Evolutionary conservation across 2,113 vertebrate genomes (phyloP), one percentile per base, ranked within the genome.

Genomic region (Loxodonta africana): DNA sequence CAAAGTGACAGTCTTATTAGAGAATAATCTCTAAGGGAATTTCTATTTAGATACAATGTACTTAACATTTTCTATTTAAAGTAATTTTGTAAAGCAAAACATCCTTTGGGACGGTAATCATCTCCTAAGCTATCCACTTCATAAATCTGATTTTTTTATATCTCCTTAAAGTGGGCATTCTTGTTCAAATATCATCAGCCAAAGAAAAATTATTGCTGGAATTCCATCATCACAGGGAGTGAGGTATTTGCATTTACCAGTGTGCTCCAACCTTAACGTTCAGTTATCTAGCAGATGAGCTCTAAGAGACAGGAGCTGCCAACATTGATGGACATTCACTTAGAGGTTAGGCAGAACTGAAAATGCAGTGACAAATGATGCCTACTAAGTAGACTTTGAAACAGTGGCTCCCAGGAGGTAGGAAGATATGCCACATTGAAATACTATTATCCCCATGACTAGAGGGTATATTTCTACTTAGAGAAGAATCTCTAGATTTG

Each of bases 31-130:
- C 88, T 87, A 77, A 73, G 41, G 26, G 11, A 88, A 83, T 69
- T 83, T 62, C 62, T 21, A 91, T 63, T 94, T 91, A 83, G 78
- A 91, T 53, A 81, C 53, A 86, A 46, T 23, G 15, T 44, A 80
- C 5, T 65, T 81, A 88, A 84, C 69, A 14, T 69, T 73, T 28
- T 76, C 25, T 71, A 90, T 46, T 86, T 62, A 81, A 94, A 85
- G 57, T 51, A 71, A 87, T 81, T 88, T 86, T 67, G 12, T 76
- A 86, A 96, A 92, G 46, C 53, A 95, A 84, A 84, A 41, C 33
- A 53, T 51, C 63, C 46, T 91, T 82, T 71, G 48, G n/a, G 15
- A 71, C 77, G 71, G 48, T 69, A 88, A 67, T 44, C 8, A 81
- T 57, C 18, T 90, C 62, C 51, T 93, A 96, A 73, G 0, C 77